Base-by-base conservation (phyloP, 2,888 invertebrate species). In the Chymomyza fuscimana region DNA sequence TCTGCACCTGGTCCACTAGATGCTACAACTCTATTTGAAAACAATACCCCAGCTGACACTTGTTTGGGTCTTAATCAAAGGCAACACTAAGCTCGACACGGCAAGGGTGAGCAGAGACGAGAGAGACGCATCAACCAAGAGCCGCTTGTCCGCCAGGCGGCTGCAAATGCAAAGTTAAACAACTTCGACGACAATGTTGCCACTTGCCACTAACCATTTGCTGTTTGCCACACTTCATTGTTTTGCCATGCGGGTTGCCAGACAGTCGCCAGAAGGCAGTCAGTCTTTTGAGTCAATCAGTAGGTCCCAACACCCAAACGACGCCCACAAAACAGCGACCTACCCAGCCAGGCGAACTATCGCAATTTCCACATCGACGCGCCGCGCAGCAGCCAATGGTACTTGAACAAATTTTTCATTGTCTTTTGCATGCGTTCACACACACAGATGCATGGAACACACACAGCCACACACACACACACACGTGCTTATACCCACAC, bases 341-440 rank as follows among this genome's bases (percentile, higher is more conserved):
- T 40, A 16, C 16, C 51, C 63, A 63, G 40, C 51, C 56, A 64
- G 54, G 12, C 46, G 63, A 40, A 50, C 86, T 88, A 84, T 83
- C 88, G 76, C 78, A 77, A 79, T 86, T 88, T 88, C 86, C 84
- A 83, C 88, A 85, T 81, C 87, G 88, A 84, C 88, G 88, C 86
- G 74, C 76, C 74, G 72, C 72, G 54, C 54, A 5, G 25, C 32
- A 32, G 58, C 58, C 22, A 22, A 29, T 12, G 19, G 19, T 65
- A 46, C 56, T 77, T 63, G 71, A 72, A 68, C 75, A 79, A 88
- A 85, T 88, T 83, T 81, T 79, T 86, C 84, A 79, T 85, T 83
- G 87, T 83, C 79, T 81, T 79, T 76, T 70, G 74, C 77, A 77
- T 72, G 82, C 76, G 76, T 70, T 65, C 50, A 16, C 61, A 29